These are phyloP conservation scores for Neodon shergylaensis DNA, from an alignment of 2,113 vertebrate genomes.

Conservation along the genomic window DNA sequence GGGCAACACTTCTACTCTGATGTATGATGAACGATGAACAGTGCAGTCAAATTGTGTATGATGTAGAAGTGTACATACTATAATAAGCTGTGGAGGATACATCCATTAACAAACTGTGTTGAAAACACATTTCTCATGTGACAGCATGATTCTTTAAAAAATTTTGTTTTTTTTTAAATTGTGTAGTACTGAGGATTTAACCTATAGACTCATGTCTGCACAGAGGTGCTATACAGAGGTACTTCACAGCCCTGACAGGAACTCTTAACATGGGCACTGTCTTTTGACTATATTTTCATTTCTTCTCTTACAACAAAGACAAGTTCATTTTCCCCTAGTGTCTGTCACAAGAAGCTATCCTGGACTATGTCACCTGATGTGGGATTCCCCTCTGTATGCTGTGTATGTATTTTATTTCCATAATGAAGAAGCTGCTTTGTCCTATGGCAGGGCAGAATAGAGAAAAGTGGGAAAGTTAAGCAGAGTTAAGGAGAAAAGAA, in stretches of 20 bases:
- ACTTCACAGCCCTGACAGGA: neutral
- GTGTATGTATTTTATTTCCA: too few species aligned
- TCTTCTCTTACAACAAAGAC: neutral
- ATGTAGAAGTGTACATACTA: too few species aligned
- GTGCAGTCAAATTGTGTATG: neutral
- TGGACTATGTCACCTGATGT: neutral
- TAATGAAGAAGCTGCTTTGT: too few species aligned
- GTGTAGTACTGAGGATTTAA: neutral
- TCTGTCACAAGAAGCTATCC: neutral
- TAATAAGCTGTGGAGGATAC: neutral
- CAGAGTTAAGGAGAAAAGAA: too few species aligned
- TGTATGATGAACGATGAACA: neutral
- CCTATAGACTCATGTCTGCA: neutral
- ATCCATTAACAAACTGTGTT: neutral
- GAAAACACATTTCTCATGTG: neutral
- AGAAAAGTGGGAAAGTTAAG: too few species aligned
- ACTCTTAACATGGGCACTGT: neutral
- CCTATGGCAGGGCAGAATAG: too few species aligned
- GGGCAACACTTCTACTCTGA: neutral
- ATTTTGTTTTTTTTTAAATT: neutral
- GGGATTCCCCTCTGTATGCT: too few species aligned
- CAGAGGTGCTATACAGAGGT: too few species aligned
- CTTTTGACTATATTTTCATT: neutral
- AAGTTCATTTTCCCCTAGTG: neutral
- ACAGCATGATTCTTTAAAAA: neutral